These are phyloP conservation scores for Dromococcyx pavoninus DNA, from an alignment of 2,797 vertebrate genomes.

Conservation along the genomic window DNA sequence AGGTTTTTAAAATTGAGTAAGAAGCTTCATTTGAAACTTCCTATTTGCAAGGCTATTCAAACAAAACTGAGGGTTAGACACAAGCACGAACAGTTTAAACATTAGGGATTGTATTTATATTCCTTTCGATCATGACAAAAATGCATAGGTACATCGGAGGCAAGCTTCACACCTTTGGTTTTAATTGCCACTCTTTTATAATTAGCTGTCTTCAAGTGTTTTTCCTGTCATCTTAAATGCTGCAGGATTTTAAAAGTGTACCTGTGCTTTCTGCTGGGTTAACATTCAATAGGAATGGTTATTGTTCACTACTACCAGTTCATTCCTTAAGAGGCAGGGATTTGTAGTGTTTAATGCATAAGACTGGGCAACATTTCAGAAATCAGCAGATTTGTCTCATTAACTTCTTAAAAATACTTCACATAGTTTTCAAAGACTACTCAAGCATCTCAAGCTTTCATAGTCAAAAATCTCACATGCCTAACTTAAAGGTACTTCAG, in stretches of 20 bases:
- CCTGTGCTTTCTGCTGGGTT: background rate
- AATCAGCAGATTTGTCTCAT: slow-evolving; percentile 39
- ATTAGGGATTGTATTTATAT: background rate
- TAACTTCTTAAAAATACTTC: slow-evolving; percentile 51
- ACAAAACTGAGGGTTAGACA: background rate
- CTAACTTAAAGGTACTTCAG: slow-evolving; percentile 31
- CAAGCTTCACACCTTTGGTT: background rate
- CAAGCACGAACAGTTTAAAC: background rate
- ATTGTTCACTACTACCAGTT: background rate
- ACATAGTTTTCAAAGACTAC: slow-evolving; percentile 40
- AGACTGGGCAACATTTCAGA: background rate
- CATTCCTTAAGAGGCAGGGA: background rate
- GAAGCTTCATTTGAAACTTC: background rate
- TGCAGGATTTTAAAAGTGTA: background rate
- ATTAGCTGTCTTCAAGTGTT: background rate
- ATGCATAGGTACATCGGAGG: background rate
- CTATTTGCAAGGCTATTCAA: background rate
- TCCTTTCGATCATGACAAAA: background rate
- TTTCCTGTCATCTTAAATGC: background rate
- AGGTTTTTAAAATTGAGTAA: background rate
- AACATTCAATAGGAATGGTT: background rate
- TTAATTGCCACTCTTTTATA: background rate
- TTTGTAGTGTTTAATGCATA: slow-evolving; percentile 1
- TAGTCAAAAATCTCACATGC: slow-evolving; percentile 21
- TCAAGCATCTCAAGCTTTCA: slow-evolving; percentile 15